These are phyloP conservation scores for Agrilus cyanescens DNA, from an alignment of 2,888 invertebrate species.

Conservation along the genomic window DNA sequence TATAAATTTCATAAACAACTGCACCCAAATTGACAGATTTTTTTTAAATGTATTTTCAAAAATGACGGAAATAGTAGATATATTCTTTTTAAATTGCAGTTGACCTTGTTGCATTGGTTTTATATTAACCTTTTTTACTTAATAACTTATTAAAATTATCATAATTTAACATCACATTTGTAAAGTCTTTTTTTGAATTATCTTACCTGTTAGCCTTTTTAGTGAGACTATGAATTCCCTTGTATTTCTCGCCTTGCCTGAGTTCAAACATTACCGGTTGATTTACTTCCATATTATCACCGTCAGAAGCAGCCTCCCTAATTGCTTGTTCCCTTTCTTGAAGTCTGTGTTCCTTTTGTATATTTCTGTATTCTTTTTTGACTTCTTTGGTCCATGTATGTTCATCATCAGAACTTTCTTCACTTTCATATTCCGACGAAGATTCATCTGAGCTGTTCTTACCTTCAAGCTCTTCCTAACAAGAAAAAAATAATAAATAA, in stretches of 20 bases:
- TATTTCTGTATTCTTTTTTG: constrained; percentile 59
- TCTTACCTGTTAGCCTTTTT: constrained; percentile 41
- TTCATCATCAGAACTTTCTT: constrained; percentile 67
- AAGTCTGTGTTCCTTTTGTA: constrained; percentile 42
- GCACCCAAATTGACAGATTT: too few relatives aligned
- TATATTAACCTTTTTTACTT: too few relatives aligned
- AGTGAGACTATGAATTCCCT: constrained; percentile 38
- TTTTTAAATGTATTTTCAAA: too few relatives aligned
- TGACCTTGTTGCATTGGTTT: too few relatives aligned
- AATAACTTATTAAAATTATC: too few relatives aligned
- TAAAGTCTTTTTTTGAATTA: too few relatives aligned
- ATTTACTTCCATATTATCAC: constrained; percentile 19
- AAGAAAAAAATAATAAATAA: constrained; percentile 2
- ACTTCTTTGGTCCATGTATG: constrained; percentile 69
- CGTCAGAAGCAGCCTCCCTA: constrained; percentile 11
- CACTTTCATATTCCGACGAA: constrained; percentile 19
- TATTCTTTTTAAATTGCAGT: too few relatives aligned
- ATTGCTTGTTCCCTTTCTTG: constrained; percentile 28
- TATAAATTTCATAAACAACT: too few relatives aligned
- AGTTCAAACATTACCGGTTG: constrained; percentile 49
- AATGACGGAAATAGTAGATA: too few relatives aligned
- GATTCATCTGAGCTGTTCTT: constrained; percentile 36
- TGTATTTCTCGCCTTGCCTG: constrained; percentile 49
- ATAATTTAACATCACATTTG: too few relatives aligned
- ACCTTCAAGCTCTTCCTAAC: constrained; percentile 34